Evolutionary conservation across 2,113 vertebrate species (phyloP), one percentile per base, ranked within the genome.

Genomic region (Procavia capensis): DNA sequence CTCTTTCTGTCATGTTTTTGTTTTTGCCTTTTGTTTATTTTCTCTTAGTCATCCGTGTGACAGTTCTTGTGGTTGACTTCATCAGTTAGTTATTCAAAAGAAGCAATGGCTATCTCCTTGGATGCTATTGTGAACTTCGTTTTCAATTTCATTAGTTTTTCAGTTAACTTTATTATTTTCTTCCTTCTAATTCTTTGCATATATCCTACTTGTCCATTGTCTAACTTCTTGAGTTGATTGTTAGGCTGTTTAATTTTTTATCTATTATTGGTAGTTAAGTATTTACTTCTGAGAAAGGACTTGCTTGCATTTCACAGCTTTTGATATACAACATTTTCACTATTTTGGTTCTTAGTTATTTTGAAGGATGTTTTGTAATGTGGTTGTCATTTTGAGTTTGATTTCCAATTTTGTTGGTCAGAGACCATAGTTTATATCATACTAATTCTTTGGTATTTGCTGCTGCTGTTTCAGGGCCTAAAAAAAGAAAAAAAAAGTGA

Each of bases 241-340:
- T 36, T 74, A 57, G 47, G 14, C 47, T 78, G 45, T 86, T 86
- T 74, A 68, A 87, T 25, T 7, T 89, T 54, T 45, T 66, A 4
- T 79, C 45, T 95, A 81, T 50, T 50, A 16, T 43, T 34, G n/a
- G 10, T 79, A 39, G 41, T 19, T 50, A 19, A 20, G 10, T 19
- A 79, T 94, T 94, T 84, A n/a, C 19, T 94, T 76, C 36, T 78
- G 59, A 85, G 29, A 90, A 72, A 41, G 29, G 22, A 75, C 14
- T 87, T 61, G 45, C 19, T 61, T 74, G 13, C 34, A 43, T 95
- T 87, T 22, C 20, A 41, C 24, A 76, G 45, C 13, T 74, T 85
- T 82, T 88, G 36, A 72, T 74, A 63, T n/a, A 27, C 16, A 64
- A 78, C 7, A 70, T 45, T 83, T 43, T 66, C 24, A 36, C 92